Evolutionary conservation across 2,888 invertebrate species (phyloP).

Genomic region (Scaptomyza caliginosa): DNA sequence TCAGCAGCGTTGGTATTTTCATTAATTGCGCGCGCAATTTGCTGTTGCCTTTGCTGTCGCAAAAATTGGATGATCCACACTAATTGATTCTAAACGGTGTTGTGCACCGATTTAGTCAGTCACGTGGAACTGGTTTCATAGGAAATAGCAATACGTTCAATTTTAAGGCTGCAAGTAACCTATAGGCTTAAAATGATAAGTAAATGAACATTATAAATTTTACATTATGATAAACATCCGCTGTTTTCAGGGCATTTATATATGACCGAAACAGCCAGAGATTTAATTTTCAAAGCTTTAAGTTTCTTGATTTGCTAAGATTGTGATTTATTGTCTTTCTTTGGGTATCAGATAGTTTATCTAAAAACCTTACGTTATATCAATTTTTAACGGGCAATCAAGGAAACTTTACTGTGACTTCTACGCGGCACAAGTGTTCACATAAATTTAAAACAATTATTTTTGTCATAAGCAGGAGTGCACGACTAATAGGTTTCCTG

Average conservation of each 20-base stretch:
- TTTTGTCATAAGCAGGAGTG: no score
- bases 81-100: constrained; percentile 73
- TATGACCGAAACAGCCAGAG: background rate
- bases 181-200: background rate
- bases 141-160: constrained; percentile 32
- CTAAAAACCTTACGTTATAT: no score
- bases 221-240: background rate
- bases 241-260: background rate
- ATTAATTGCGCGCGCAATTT: constrained; percentile 59
- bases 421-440: no score
- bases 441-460: no score
- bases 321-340: background rate
- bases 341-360: no score
- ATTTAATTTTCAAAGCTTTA: background rate
- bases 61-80: constrained; percentile 52
- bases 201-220: constrained; percentile 1
- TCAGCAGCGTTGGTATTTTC: constrained; percentile 50
- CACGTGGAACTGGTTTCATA: constrained; percentile 36
- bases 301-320: background rate
- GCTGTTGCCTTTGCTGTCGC: constrained; percentile 46
- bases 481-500: no score
- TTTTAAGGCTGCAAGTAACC: constrained; percentile 8
- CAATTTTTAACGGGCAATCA: no score
- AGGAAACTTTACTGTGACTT: no score
- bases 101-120: constrained; percentile 29